Base-by-base conservation (phyloP, 2,113 vertebrate species). In the Pristiophorus japonicus region DNA sequence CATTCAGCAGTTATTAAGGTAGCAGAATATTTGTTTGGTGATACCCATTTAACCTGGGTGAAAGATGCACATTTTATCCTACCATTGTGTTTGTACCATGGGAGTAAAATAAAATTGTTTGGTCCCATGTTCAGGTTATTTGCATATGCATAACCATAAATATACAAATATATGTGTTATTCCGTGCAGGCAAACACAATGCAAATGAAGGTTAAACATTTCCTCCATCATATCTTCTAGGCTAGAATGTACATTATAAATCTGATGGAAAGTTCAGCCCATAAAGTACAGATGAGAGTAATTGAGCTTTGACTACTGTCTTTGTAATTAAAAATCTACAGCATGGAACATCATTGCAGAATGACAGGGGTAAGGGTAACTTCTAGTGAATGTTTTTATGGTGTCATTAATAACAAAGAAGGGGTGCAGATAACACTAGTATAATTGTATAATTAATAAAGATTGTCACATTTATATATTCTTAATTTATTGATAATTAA, bases 401-500 rank as follows among this genome's bases (percentile, higher is more conserved):
- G 42, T 47, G 45, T 24, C 93, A 94, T 94, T 94, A 94, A 94
- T 94, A 94, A 73, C 66, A 51, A 92, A 62, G 93, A 94, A 73
- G 66, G 93, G 93, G 93, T 94, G 65, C 42, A 94, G 93, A 94
- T 94, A 94, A 94, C 45, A 51, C 66, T 38, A 67, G 24, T 47
- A 94, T 94, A 94, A 94, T 94, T 94, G 93, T 94, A 70, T 51
- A 70, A 94, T 70, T 94, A 94, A 94, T 94, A 94, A 94, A 94
- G 66, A 94, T 94, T 94, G 93, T 94, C 93, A 94, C 93, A 94
- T 94, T 94, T 94, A 92, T 92, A 63, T 92, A 92, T 65, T 92
- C 88, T 94, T 73, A 94, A 73, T 94, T 73, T 94, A 73, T 94
- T 94, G 38, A 47, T 94, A 70, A 94, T 94, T 51, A 73, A 94